These are phyloP conservation scores for Andricus grossulariae DNA, from an alignment of 1,140 invertebrate species.

Conservation along the genomic window DNA sequence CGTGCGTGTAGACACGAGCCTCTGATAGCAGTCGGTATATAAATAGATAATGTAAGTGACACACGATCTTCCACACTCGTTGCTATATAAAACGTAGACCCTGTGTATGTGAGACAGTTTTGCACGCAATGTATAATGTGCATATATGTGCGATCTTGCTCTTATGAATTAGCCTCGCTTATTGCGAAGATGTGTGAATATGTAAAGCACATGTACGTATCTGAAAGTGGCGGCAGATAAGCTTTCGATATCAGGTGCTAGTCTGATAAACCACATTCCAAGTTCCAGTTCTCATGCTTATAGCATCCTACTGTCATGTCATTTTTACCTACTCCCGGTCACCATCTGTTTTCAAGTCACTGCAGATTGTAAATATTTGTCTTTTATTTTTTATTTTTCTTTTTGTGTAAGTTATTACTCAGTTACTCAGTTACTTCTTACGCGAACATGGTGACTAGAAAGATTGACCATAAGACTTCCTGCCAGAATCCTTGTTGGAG, in stretches of 20 bases:
- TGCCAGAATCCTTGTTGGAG: slow-evolving; percentile 5
- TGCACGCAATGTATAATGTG: background rate
- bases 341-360: slow-evolving; percentile 28
- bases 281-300: slow-evolving; percentile 57
- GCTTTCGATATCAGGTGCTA: slow-evolving; percentile 66
- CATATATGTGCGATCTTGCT: slow-evolving; percentile 24
- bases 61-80: slow-evolving; percentile 19
- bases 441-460: background rate
- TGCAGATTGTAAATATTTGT: slow-evolving; percentile 6
- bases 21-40: slow-evolving; percentile 34
- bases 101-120: background rate
- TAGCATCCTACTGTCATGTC: slow-evolving; percentile 55
- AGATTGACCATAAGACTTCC: background rate
- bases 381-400: slow-evolving; percentile 30
- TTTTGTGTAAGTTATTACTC: background rate
- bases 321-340: slow-evolving; percentile 56
- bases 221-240: slow-evolving; percentile 57
- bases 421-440: background rate
- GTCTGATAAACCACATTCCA: slow-evolving; percentile 62
- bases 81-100: slow-evolving; percentile 35
- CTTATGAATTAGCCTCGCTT: slow-evolving; percentile 6
- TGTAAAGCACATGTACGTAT: slow-evolving; percentile 26
- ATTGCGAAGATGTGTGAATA: slow-evolving; percentile 29
- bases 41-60: slow-evolving; percentile 34
- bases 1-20: background rate